A percentile compares a stretch with the other conserved stretches of the same genome.
phyloP scores from a whole-genome alignment of 2,797 vertebrate genomes.

The Sorex maritimensis region DNA sequence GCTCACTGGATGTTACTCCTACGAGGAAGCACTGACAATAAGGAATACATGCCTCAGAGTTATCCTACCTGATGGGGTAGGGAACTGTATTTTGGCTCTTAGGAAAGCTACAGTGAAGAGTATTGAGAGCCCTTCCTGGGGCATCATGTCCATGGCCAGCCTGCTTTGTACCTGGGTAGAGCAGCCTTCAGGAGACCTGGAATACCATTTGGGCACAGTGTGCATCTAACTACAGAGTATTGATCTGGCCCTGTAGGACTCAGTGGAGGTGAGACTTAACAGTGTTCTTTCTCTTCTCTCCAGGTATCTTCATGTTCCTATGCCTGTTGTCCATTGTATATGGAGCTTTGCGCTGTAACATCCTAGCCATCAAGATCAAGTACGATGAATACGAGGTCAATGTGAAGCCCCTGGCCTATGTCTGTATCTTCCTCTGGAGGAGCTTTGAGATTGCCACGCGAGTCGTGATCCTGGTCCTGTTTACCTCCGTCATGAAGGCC shows the following conservation, averaged over 20 bases:
- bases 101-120: neutral
- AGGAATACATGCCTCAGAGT: neutral
- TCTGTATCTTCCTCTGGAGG: conserved; percentile 98
- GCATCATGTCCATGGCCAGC: neutral
- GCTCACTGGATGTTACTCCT: conserved; percentile 26
- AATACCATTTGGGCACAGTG: neutral
- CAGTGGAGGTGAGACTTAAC: conserved; percentile 67
- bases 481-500: conserved; percentile 96
- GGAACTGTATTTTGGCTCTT: neutral
- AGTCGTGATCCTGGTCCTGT: conserved; percentile 96
- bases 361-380: conserved; percentile 98
- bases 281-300: conserved; percentile 84
- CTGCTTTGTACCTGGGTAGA: neutral
- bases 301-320: conserved; percentile 96
- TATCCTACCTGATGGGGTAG: neutral
- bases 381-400: conserved; percentile 97
- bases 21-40: neutral
- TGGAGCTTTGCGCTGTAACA: conserved; percentile 98
- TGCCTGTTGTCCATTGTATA: conserved; percentile 98
- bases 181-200: neutral
- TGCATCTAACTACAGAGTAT: neutral
- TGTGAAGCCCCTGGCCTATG: conserved; percentile 94
- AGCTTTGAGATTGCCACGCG: conserved; percentile 98
- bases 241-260: neutral
- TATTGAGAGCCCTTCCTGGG: neutral